These are phyloP conservation scores for Alligator mississippiensis DNA, from an alignment of 2,113 vertebrate genomes.

Conservation along the genomic window DNA sequence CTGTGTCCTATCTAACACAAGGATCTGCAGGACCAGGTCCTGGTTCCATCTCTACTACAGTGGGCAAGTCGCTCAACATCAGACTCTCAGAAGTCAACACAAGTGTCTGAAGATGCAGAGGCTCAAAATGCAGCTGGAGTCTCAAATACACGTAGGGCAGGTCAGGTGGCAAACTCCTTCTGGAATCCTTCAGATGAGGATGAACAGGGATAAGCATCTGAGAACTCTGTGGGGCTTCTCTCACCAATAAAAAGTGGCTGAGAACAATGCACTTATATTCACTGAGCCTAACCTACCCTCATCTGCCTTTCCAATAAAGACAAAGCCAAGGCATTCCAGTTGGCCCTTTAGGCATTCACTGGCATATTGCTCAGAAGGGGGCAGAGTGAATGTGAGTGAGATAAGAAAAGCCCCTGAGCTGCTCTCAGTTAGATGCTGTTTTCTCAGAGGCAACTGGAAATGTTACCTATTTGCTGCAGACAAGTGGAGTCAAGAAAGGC, in stretches of 20 bases:
- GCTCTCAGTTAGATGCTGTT: neutral
- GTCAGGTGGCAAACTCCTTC: neutral
- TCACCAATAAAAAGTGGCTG: neutral
- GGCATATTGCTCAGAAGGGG: neutral
- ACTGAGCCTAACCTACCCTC: neutral
- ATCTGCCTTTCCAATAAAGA: neutral
- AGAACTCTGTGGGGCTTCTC: neutral
- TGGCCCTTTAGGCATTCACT: neutral
- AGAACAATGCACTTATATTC: neutral
- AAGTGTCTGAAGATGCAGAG: neutral
- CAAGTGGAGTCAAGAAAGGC: neutral
- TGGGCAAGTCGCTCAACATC: neutral
- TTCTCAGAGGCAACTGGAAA: too few species aligned
- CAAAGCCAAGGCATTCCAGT: neutral
- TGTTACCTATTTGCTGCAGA: neutral
- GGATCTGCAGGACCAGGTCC: neutral
- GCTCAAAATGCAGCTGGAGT: too few species aligned
- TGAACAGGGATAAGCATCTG: neutral
- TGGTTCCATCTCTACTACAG: neutral
- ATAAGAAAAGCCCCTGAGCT: neutral
- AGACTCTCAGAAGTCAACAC: neutral
- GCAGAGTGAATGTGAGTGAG: neutral
- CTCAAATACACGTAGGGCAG: neutral
- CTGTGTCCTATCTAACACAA: neutral
- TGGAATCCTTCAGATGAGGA: neutral